Base-by-base conservation (phyloP, 2,797 vertebrate species). In the Pipistrellus pygmaeus region DNA sequence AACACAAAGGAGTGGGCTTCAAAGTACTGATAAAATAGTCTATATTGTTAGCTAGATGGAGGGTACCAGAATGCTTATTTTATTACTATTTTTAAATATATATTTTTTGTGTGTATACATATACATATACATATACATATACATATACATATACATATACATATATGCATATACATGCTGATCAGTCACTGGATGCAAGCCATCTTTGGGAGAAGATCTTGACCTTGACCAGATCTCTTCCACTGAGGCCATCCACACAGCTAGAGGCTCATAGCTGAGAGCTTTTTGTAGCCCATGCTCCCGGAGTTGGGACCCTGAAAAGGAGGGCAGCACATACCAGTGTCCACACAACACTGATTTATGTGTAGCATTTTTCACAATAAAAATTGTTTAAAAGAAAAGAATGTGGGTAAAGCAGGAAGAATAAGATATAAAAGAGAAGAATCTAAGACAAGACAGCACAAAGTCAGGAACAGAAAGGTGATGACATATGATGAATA, bases 301-400 rank as follows among this genome's bases (percentile, higher is more conserved):
- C 11, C 21, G 72, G 25, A 69, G 4, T 48, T 53, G 30, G 25
- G 4, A 51, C 25, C 46, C 35, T 51, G 32, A 86, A 82, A 76
- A 30, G 46, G 11, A 88, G 5, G 25, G 12, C 5, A 75, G n/a
- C 4, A 35, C 23, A 84, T 25, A 44, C 35, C 55, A 72, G 0
- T 64, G 82, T 76, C 64, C 6, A 48, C 27, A 35, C 12, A 60
- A 30, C 11, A 13, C 18, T 3, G 13, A 15, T 41, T 91, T 90
- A 32, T 44, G 32, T 69, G 12, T 51, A 75, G 3, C 80, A 77
- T 72, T 93, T 90, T 94, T 80, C 73, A 85, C 35, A 96, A 69
- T 41, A 44, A 85, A 48, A 76, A 25, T 12, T 38, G 23, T 92
- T 84, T n/a, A 77, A 73, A 68, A 81, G 51, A 73, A 92, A 82